Evolutionary conservation across 1,140 invertebrate species (phyloP), one percentile per base, ranked within the genome.

Genomic region (Drosophila watanabei): DNA sequence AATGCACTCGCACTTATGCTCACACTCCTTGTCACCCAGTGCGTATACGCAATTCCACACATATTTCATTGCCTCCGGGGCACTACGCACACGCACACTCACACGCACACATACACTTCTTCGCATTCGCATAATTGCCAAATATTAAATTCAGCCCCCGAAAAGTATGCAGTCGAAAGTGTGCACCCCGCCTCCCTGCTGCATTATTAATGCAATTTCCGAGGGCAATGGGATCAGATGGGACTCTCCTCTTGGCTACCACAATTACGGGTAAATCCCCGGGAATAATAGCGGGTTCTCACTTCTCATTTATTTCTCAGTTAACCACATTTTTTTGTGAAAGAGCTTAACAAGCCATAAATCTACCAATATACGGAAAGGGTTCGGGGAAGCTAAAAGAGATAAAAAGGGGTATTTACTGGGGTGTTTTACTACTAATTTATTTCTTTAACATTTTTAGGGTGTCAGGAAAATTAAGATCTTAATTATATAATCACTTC

Each of bases 131-230:
- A 88, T 89, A 88, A 88, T 88, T 88, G 65, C 69, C 84, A 88
- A 88, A 89, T 88, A 89, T 89, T 88, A 78, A 89, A 80, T 89
- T 79, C 72, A 32, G 61, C 52, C 76, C 45, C 78, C 81, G 45
- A 84, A 87, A 88, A 88, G 81, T 84, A 79, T 75, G 80, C 63
- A 71, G 56, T 32, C 56, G 32, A 66, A 65, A 69, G 48, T 54
- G 37, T 41, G 32, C 6, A 16, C 9, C 45, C 8, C 24, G 24
- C 24, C 24, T 5, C 24, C 28, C 72, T 62, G 49, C 59, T 70
- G 43, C 68, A 84, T 84, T 88, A 88, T 87, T 87, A 84, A 87
- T 89, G 84, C 76, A 60, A 78, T 88, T 84, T 49, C 41, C 51
- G 51, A 37, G 79, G 63, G 51, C 32, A 20, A 33, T 14, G 51